Base-by-base conservation (phyloP, 2,888 invertebrate species). In the Neoscelio sp. region DNA sequence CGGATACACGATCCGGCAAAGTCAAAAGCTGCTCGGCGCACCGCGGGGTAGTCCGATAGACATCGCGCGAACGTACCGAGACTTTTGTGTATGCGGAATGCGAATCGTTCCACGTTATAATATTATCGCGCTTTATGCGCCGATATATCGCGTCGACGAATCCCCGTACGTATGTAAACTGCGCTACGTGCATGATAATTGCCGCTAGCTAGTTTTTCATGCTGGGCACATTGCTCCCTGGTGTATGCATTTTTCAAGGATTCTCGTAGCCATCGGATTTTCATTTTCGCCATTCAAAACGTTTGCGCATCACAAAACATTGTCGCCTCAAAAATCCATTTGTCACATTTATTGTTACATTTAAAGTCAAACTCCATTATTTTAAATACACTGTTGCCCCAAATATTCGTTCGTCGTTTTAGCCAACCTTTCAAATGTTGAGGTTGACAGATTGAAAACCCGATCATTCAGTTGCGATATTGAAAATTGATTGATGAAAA, bases 151-250 rank as follows among this genome's bases (percentile, higher is more conserved):
- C 52, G 70, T 70, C 77, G 70, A 58, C 76, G 64, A 65, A 56
- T 62, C 54, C 62, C 40, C 38, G 30, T 62, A 44, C 54, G 62
- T 52, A 62, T 58, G 62, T 68, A 76, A 68, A 67, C 52, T 44
- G 73, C 78, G 30, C 73, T 54, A 52, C 62, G 73, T 62, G 67
- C 68, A 78, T 74, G 78, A 78, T 78, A 78, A 78, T 78, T 78
- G 78, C 73, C 60, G 42, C 52, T 60, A 60, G 78, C 67, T 54
- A 78, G 46, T 73, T 78, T 73, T 75, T 67, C 67, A 65, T 65
- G 74, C 60, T 60, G 52, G 67, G 60, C 65, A 60, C 75, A 62
- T 46, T 67, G 60, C 60, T 60, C 35, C 38, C 35, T 12, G 17
- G 54, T 33, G 62, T 23, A 15, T 42, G 56, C 62, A 56, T 76